Evolutionary conservation across 2,113 vertebrate genomes (phyloP).

Genomic region (Aramus guarauna): DNA sequence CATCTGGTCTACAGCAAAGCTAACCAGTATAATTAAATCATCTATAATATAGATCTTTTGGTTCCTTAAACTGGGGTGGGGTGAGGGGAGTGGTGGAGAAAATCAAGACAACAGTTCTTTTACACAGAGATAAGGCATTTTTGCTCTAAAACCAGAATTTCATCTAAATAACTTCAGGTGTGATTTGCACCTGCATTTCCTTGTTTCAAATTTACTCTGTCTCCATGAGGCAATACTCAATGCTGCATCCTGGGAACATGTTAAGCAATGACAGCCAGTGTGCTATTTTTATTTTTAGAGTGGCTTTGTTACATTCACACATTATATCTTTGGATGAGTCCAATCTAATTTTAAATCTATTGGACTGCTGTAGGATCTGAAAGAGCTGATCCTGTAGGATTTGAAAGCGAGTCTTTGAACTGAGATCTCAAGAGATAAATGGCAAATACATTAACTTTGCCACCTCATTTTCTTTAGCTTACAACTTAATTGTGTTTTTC

Average conservation of each 20-base stretch:
- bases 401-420: conserved; percentile 48
- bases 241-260: background rate
- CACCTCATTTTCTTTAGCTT: conserved; percentile 58
- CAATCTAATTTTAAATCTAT: conserved; percentile 53
- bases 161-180: background rate
- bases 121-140: background rate
- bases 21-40: background rate
- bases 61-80: background rate
- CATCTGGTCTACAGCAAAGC: background rate
- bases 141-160: background rate
- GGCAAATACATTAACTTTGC: conserved; percentile 58
- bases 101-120: background rate
- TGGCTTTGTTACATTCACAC: conserved; percentile 9
- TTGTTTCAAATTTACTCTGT: background rate
- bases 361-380: conserved; percentile 30
- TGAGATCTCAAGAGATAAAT: conserved; percentile 60
- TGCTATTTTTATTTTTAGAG: conserved; percentile 22
- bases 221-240: background rate
- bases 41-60: background rate
- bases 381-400: conserved; percentile 57
- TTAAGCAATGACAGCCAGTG: background rate
- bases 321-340: background rate
- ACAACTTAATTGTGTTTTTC: conserved; percentile 56
- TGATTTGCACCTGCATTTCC: background rate
- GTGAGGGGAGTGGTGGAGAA: too few relatives aligned